Evolutionary conservation across 2,797 vertebrate species (phyloP).

Genomic region (Poecilia velifera): DNA sequence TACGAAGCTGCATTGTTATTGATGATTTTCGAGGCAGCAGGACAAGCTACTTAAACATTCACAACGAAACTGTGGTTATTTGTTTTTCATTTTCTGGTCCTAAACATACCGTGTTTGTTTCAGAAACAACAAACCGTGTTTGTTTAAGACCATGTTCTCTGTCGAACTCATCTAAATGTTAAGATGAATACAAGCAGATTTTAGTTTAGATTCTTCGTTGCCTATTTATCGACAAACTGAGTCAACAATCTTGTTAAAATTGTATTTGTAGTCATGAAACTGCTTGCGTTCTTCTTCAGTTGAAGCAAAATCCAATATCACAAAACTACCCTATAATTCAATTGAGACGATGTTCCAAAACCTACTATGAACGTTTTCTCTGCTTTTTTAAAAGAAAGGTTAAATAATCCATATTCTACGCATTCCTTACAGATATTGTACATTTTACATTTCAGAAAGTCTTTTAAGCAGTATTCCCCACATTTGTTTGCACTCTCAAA

Average conservation of each 20-base stretch:
- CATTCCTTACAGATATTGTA: background rate
- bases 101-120: no score
- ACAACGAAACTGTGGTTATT: background rate
- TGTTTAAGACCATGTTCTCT: background rate
- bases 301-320: background rate
- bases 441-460: background rate
- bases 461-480: background rate
- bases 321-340: background rate
- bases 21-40: background rate
- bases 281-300: background rate
- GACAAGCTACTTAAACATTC: background rate
- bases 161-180: background rate
- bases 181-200: background rate
- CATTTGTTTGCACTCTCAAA: background rate
- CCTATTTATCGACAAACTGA: background rate
- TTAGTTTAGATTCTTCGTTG: background rate
- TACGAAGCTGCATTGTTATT: background rate
- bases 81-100: background rate
- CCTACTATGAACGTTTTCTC: background rate
- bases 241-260: background rate
- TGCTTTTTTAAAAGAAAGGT: background rate
- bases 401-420: background rate
- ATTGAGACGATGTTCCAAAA: background rate
- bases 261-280: background rate
- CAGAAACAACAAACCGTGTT: no score